Evolutionary conservation across 2,797 vertebrate genomes (phyloP).

Genomic region (Sciurus carolinensis): DNA sequence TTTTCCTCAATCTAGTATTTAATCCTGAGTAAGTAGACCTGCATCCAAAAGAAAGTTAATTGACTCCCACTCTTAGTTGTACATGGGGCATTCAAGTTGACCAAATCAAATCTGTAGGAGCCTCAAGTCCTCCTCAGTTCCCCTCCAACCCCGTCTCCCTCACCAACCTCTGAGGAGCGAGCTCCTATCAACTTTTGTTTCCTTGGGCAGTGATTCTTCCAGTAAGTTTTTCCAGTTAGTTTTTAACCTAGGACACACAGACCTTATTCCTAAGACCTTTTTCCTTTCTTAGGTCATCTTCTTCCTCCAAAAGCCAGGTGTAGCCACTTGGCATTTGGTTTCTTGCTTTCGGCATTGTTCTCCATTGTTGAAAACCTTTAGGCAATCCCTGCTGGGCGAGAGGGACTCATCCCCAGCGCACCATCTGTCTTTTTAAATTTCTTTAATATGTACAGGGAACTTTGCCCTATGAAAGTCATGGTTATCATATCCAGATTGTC

Average conservation of each 20-base stretch:
- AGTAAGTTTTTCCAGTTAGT: background rate
- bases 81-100: background rate
- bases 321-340: background rate
- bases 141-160: background rate
- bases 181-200: no score
- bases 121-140: background rate
- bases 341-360: background rate
- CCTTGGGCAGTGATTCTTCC: no score
- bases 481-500: background rate
- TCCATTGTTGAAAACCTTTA: no score
- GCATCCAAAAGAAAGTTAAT: background rate
- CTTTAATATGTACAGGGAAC: background rate
- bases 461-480: background rate
- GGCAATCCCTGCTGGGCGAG: background rate
- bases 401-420: background rate
- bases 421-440: background rate
- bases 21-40: background rate
- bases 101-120: background rate
- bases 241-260: background rate
- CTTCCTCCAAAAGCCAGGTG: background rate
- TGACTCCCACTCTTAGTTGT: background rate
- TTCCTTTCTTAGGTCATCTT: background rate
- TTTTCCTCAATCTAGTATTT: background rate
- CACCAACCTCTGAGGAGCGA: no score
- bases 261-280: background rate